A percentile compares a stretch with the other conserved stretches of the same genome.
phyloP scores from a whole-genome alignment of 1,140 invertebrate species.

The Ectropis grisescens region DNA sequence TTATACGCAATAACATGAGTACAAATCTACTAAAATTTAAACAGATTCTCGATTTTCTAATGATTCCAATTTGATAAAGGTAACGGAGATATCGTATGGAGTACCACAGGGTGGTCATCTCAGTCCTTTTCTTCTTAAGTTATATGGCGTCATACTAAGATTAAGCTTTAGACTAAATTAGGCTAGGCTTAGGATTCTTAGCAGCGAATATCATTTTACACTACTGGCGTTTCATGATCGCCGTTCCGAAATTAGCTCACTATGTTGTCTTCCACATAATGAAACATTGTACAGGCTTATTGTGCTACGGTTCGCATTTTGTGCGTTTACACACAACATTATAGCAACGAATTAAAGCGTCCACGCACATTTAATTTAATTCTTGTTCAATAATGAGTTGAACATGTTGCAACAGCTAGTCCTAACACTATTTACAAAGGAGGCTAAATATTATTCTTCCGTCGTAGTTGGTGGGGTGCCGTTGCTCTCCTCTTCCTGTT shows the following conservation, averaged over 20 bases:
- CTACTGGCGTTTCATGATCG: constrained; percentile 31
- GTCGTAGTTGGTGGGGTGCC: constrained; percentile 32
- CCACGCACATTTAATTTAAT: constrained; percentile 20
- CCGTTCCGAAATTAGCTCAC: constrained; percentile 43
- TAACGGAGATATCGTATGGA: too few species aligned
- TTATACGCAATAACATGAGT: constrained; percentile 14
- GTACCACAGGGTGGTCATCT: too few species aligned
- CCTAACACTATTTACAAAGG: constrained; percentile 61
- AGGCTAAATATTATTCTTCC: constrained; percentile 68
- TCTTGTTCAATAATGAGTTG: constrained; percentile 51
- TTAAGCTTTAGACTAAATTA: too few species aligned
- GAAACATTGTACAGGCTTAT: constrained; percentile 31
- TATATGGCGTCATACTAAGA: too few species aligned
- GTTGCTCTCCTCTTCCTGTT: constrained; percentile 43
- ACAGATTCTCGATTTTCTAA: too few species aligned
- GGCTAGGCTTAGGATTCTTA: constrained; percentile 3
- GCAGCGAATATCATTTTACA: constrained; percentile 28
- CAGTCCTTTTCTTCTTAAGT: too few species aligned
- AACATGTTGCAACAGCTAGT: constrained; percentile 55
- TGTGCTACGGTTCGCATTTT: constrained; percentile 28
- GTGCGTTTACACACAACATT: constrained; percentile 25
- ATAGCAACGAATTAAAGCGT: constrained; percentile 24
- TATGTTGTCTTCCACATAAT: constrained; percentile 60
- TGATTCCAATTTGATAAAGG: too few species aligned
- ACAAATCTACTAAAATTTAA: too few species aligned